These are phyloP conservation scores for Ryuthela nishihirai DNA, from an alignment of 2,888 invertebrate species.

Conservation along the genomic window DNA sequence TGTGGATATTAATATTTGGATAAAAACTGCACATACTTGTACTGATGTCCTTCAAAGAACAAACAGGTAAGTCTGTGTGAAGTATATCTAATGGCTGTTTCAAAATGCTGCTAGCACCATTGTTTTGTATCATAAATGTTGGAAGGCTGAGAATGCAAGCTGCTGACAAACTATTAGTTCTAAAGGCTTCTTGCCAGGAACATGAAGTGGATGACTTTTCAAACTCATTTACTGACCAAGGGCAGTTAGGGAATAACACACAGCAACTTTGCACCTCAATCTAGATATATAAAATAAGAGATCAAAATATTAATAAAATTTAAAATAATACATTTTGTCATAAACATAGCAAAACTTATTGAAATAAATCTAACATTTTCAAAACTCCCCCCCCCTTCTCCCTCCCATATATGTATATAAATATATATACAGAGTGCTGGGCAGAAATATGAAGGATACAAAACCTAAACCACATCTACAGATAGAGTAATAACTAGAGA, in stretches of 20 bases:
- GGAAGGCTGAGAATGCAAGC: conserved; percentile 20
- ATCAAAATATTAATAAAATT: not conserved
- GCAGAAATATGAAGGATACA: no score
- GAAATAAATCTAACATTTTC: no score
- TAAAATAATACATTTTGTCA: not conserved
- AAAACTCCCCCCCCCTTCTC: no score
- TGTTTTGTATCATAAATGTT: conserved; percentile 15
- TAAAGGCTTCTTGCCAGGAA: conserved; percentile 13
- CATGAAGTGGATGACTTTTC: conserved; percentile 2
- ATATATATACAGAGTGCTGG: no score
- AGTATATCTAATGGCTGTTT: conserved; percentile 2
- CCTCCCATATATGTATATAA: no score
- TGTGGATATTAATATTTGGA: no score
- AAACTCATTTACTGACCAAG: conserved; percentile 7
- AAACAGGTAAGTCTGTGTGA: conserved; percentile 1
- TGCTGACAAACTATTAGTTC: conserved; percentile 7
- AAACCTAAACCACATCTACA: not conserved
- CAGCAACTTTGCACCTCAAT: conserved; percentile 28
- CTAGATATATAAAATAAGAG: conserved; percentile 5
- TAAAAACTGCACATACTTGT: conserved; percentile 26
- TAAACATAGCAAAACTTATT: not conserved
- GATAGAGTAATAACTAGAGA: no score
- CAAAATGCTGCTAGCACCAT: conserved; percentile 6
- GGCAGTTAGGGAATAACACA: conserved; percentile 9
- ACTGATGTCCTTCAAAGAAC: conserved; percentile 4